Percentiles rank a stretch among this genome's conserved stretches.
Conservation (phyloP, 2,113 vertebrate genomes). For the Bos indicus region DNA sequence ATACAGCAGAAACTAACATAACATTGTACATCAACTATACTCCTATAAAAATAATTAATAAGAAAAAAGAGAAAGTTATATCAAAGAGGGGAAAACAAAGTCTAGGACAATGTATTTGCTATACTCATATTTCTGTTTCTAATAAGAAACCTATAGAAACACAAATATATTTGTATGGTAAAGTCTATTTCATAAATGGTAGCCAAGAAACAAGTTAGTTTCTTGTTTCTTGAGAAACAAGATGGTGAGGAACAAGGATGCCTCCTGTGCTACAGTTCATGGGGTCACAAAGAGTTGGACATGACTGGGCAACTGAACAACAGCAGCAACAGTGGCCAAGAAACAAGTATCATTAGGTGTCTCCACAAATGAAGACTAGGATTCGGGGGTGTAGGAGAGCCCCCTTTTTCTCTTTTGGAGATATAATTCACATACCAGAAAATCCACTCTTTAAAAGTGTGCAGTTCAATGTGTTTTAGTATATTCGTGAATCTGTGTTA, state of each 20-base stretch:
- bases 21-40: not conserved
- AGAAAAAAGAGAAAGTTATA: not conserved
- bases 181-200: not conserved
- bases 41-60: not conserved
- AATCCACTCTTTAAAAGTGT: not conserved
- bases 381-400: not conserved
- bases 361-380: not conserved
- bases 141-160: not conserved
- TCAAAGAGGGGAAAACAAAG: not conserved
- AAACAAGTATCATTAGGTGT: not conserved
- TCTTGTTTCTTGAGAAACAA: not conserved
- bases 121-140: slow-evolving; percentile 18
- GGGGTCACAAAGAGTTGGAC: not conserved
- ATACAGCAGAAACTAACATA: not conserved
- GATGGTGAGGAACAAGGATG: not conserved
- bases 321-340: not conserved
- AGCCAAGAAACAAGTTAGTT: not conserved
- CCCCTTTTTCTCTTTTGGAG: not conserved
- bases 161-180: not conserved
- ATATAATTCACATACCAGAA: not conserved
- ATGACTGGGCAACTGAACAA: not conserved
- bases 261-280: not conserved
- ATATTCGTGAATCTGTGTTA: not conserved
- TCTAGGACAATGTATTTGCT: not conserved
- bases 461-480: not conserved